A percentile compares a stretch with the other conserved stretches of the same genome.
Evolutionary conservation across 2,797 vertebrate species (phyloP).

Genomic region (Manis pentadactyla): DNA sequence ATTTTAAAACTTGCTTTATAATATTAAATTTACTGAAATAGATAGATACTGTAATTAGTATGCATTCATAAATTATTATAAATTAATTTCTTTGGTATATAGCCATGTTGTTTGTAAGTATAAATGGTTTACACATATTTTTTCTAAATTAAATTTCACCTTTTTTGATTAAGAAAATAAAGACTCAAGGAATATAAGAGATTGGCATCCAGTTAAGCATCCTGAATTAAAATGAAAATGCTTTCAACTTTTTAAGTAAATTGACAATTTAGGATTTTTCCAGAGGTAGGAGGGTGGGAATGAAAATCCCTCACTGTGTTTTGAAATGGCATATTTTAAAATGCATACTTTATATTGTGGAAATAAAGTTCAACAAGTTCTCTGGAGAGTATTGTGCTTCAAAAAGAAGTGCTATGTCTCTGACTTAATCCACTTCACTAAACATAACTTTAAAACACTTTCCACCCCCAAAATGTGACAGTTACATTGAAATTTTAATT

Average conservation of each 20-base stretch:
- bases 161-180: slow-evolving; percentile 5
- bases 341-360: slow-evolving; percentile 75
- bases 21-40: not conserved
- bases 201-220: slow-evolving; percentile 29
- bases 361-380: slow-evolving; percentile 83
- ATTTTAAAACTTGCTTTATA: slow-evolving; percentile 19
- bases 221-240: slow-evolving; percentile 21
- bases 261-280: slow-evolving; percentile 71
- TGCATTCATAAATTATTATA: not conserved
- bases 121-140: not conserved
- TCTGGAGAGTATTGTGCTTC: slow-evolving; percentile 58
- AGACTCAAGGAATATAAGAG: not conserved
- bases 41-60: not conserved
- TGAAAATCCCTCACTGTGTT: slow-evolving; percentile 57
- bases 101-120: not conserved
- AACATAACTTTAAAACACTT: slow-evolving; percentile 61
- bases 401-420: slow-evolving; percentile 73
- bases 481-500: slow-evolving; percentile 50
- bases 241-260: slow-evolving; percentile 63
- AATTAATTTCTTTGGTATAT: not conserved
- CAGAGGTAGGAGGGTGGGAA: slow-evolving; percentile 65
- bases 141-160: not conserved
- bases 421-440: slow-evolving; percentile 68
- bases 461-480: not conserved
- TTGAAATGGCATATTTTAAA: slow-evolving; percentile 78